Percentiles rank a stretch among this genome's conserved stretches.
Conservation (phyloP, 2,797 vertebrate genomes). For the Enteromius fasciolatus region DNA sequence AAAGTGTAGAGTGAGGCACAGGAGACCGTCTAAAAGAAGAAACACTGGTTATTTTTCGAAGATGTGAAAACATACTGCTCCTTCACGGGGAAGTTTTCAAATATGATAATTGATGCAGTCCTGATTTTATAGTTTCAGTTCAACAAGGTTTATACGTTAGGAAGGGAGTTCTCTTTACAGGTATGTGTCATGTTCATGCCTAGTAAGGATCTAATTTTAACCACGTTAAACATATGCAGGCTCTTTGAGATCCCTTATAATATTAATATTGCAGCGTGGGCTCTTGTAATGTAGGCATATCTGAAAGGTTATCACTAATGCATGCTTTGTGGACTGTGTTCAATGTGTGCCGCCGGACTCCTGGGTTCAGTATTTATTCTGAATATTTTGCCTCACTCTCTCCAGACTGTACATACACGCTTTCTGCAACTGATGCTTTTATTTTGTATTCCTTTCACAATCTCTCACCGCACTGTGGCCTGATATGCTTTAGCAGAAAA, state of each 20-base stretch:
- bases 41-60: neutral
- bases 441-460: slow-evolving; percentile 9
- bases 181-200: slow-evolving; percentile 25
- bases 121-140: neutral
- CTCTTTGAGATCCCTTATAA: slow-evolving; percentile 41
- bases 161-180: neutral
- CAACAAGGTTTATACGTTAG: neutral
- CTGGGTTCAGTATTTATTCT: slow-evolving; percentile 22
- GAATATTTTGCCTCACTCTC: neutral
- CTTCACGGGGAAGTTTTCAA: neutral
- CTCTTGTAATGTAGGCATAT: slow-evolving; percentile 45
- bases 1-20: neutral
- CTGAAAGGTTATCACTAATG: slow-evolving; percentile 53
- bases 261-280: slow-evolving; percentile 54
- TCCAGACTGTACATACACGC: neutral
- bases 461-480: neutral
- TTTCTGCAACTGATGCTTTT: neutral
- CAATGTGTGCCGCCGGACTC: slow-evolving; percentile 25
- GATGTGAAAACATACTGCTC: neutral
- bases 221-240: slow-evolving; percentile 39
- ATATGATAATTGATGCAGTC: neutral
- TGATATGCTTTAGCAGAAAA: neutral
- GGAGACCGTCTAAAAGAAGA: neutral
- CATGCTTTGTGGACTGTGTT: slow-evolving; percentile 46
- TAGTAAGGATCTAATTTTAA: slow-evolving; percentile 49